Conservation (phyloP, 37 sponge, comb jelly and placozoan species). For the Geodia barretti region DNA sequence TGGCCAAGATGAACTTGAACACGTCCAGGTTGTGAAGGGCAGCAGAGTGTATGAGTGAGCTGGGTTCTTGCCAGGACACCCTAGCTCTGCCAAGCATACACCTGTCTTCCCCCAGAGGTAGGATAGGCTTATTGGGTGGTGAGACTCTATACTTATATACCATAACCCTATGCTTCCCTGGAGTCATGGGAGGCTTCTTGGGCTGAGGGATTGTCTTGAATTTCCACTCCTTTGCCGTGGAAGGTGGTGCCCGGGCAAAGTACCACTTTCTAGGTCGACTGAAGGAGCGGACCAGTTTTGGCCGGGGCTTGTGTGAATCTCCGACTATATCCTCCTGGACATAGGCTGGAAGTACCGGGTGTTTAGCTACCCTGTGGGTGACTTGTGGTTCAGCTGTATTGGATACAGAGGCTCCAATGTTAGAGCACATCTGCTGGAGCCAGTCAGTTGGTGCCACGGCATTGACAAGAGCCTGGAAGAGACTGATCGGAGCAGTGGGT, state of each 20-base stretch:
- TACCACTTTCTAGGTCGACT: neutral
- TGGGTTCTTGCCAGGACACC: too few species aligned
- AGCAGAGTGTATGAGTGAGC: slow-evolving; percentile 27
- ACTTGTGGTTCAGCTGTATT: neutral
- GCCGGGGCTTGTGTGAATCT: neutral
- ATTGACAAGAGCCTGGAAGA: slow-evolving; percentile 7
- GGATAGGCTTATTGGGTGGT: neutral
- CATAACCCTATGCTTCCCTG: neutral
- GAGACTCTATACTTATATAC: neutral
- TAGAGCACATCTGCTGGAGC: neutral
- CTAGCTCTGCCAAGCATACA: neutral
- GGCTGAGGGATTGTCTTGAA: neutral
- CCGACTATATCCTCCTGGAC: neutral
- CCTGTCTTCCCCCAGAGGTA: too few species aligned
- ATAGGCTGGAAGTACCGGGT: neutral
- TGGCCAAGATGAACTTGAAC: slow-evolving; percentile 9
- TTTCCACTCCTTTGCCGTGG: neutral
- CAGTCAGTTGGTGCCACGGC: slow-evolving; percentile 36
- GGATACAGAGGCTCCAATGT: neutral
- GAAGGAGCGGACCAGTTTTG: neutral
- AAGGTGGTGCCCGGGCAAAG: neutral
- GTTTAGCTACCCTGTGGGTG: neutral
- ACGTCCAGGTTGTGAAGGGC: slow-evolving; percentile 9
- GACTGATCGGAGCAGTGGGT: neutral
- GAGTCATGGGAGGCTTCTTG: neutral